Percentiles rank a stretch among this genome's conserved stretches.
phyloP scores from a whole-genome alignment of 2,888 invertebrate species.

The Trachelus iudaicus region DNA sequence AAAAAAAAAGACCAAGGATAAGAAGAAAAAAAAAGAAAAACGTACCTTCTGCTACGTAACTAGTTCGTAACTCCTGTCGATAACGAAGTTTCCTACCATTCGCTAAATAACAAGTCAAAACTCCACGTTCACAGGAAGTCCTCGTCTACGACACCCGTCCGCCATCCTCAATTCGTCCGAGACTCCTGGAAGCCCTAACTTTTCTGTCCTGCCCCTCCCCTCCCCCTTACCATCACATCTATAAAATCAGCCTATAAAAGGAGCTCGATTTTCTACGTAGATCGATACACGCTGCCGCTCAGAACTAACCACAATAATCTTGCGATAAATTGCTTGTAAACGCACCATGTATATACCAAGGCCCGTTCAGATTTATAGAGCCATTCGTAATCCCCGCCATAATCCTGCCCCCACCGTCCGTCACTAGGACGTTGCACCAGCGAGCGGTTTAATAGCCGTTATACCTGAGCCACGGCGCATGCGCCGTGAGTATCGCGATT shows the following conservation, averaged over 20 bases:
- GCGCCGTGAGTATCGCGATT: not conserved
- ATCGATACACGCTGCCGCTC: too few relatives aligned
- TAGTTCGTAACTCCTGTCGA: too few relatives aligned
- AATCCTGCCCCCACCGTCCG: slow-evolving; percentile 30
- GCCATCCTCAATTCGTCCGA: too few relatives aligned
- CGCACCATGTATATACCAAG: not conserved
- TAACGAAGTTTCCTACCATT: too few relatives aligned
- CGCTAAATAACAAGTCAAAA: too few relatives aligned
- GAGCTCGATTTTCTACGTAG: too few relatives aligned
- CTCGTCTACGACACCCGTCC: too few relatives aligned
- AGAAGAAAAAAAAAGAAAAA: not conserved
- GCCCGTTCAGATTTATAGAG: slow-evolving; percentile 36
- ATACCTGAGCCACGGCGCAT: not conserved
- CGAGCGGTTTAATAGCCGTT: slow-evolving; percentile 4
- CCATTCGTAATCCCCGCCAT: slow-evolving; percentile 34
- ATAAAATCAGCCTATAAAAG: too few relatives aligned
- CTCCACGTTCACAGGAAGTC: too few relatives aligned
- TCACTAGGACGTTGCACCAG: slow-evolving; percentile 18
- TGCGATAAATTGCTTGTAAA: not conserved
- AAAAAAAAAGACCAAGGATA: not conserved
- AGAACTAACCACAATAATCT: not conserved
- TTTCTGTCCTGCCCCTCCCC: too few relatives aligned
- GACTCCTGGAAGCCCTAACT: too few relatives aligned
- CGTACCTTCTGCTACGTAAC: not conserved
- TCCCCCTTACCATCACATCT: too few relatives aligned